Conservation (phyloP, 2,113 vertebrate species). For the Bubo bubo region DNA sequence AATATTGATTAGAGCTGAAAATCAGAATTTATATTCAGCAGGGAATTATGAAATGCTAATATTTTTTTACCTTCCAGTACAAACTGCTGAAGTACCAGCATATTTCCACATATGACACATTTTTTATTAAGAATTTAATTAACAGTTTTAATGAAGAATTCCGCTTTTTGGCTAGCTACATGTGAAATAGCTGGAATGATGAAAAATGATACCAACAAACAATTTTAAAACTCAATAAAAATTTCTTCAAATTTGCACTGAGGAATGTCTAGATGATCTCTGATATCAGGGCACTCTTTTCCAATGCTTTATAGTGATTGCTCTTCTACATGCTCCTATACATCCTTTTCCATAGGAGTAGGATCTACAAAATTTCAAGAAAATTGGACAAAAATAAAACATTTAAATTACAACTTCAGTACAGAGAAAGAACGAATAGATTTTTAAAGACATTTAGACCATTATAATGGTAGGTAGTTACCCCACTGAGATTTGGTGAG, state of each 20-base stretch:
- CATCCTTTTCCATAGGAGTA: neutral
- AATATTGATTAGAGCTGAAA: neutral
- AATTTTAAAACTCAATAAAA: neutral
- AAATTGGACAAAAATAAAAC: neutral
- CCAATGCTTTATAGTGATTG: neutral
- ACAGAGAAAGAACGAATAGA: neutral
- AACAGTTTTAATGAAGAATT: slow-evolving; percentile 18
- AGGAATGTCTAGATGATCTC: neutral
- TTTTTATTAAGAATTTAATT: slow-evolving; percentile 2
- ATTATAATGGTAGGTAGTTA: neutral
- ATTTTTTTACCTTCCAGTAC: neutral
- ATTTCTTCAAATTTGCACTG: neutral
- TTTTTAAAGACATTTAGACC: neutral
- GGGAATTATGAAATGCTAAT: neutral
- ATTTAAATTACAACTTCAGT: neutral
- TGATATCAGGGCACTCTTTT: neutral
- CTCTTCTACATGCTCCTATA: neutral
- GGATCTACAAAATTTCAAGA: neutral
- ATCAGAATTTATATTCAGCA: neutral
- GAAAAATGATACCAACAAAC: neutral
- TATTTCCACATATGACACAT: neutral
- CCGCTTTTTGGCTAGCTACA: neutral
- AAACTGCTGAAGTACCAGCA: neutral
- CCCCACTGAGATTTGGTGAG: neutral
- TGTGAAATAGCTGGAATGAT: neutral